Conservation (phyloP, 2,888 invertebrate species). For the Bruchidius siliquastri region DNA sequence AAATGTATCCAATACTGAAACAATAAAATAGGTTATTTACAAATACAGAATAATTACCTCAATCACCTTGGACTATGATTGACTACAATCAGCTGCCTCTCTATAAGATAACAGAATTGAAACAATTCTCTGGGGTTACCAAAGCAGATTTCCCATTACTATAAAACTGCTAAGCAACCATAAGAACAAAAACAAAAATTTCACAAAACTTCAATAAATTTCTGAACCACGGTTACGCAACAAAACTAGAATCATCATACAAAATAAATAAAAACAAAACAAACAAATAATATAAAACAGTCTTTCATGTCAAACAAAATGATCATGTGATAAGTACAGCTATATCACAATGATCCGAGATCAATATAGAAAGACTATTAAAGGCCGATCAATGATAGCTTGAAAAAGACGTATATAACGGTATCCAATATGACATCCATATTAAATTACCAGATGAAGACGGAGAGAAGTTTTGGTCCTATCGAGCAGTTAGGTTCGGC, state of each 20-base stretch:
- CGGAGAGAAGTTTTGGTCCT: too few species aligned
- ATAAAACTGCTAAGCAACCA: not conserved
- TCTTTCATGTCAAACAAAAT: constrained; percentile 9
- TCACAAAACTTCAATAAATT: not conserved
- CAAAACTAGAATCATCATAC: not conserved
- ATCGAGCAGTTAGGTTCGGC: too few species aligned
- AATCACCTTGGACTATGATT: too few species aligned
- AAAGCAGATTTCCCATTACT: not conserved
- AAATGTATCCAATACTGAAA: too few species aligned
- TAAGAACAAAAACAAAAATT: not conserved
- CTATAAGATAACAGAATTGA: too few species aligned
- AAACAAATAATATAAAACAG: constrained; percentile 10
- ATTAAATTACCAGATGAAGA: too few species aligned
- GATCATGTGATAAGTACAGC: constrained; percentile 7
- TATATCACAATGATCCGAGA: constrained; percentile 5
- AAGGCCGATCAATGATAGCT: not conserved
- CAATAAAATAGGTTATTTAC: too few species aligned
- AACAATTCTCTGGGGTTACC: too few species aligned
- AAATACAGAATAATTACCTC: too few species aligned
- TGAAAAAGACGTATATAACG: not conserved
- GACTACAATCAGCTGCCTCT: too few species aligned
- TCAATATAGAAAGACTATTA: constrained; percentile 3
- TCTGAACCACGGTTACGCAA: not conserved
- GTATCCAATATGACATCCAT: too few species aligned
- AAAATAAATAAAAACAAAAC: constrained; percentile 4